phyloP scores from a whole-genome alignment of 2,797 vertebrate genomes.

The Cossypha caffra region DNA sequence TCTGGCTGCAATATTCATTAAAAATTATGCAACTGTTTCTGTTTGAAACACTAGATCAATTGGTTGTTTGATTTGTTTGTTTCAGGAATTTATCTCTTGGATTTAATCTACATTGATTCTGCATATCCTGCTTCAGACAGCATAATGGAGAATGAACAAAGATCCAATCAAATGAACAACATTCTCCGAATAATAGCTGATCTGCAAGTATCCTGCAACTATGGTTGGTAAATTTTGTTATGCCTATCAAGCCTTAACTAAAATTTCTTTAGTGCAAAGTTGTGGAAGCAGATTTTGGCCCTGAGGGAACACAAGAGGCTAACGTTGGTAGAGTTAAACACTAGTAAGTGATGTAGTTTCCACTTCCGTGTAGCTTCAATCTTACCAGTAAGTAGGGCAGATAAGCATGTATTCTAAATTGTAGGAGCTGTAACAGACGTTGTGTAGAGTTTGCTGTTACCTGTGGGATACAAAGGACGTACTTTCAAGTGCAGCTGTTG shows the following conservation, averaged over 20 bases:
- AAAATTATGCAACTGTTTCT: not conserved
- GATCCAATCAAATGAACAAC: slow-evolving; percentile 98
- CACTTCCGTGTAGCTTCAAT: not conserved
- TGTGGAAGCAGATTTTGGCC: not conserved
- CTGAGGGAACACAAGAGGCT: not conserved
- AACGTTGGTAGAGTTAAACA: not conserved
- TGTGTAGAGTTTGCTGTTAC: not conserved
- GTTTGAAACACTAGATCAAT: not conserved
- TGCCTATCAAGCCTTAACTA: not conserved
- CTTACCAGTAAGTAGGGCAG: not conserved
- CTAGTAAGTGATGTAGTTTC: not conserved
- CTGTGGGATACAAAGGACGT: not conserved
- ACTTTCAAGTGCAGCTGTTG: not conserved
- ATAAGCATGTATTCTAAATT: not conserved
- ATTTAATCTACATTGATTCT: slow-evolving; percentile 97
- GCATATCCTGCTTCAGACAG: slow-evolving; percentile 97
- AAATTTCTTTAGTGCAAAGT: not conserved
- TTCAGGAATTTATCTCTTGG: slow-evolving; percentile 93
- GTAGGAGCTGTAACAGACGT: not conserved
- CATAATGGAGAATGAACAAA: slow-evolving; percentile 96
- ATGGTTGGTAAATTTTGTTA: slow-evolving; percentile 80
- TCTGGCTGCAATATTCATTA: not conserved
- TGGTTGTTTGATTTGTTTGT: slow-evolving; percentile 32
- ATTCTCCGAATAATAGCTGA: slow-evolving; percentile 94
- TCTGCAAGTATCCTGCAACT: slow-evolving; percentile 93